phyloP scores from a whole-genome alignment of 2,113 vertebrate genomes.

The Balaeniceps rex region DNA sequence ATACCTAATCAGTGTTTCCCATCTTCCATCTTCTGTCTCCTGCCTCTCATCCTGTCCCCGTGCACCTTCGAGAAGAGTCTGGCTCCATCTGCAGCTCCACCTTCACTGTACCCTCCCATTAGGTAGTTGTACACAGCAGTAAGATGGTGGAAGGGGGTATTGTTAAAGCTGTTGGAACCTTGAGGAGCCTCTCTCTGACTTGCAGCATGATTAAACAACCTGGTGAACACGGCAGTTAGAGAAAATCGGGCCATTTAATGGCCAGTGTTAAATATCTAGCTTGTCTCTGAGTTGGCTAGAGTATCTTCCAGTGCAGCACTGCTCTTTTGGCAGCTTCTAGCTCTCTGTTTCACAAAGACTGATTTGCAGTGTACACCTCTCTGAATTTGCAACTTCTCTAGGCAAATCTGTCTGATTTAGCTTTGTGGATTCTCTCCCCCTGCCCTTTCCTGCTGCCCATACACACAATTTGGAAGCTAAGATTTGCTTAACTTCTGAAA shows the following conservation, averaged over 20 bases:
- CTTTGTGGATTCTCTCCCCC: neutral
- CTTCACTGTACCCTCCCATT: neutral
- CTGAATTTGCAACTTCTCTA: neutral
- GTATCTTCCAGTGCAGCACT: neutral
- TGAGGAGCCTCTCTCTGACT: neutral
- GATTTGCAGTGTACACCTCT: neutral
- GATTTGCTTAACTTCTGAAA: slow-evolving; percentile 47
- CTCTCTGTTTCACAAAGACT: neutral
- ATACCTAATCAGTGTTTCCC: neutral
- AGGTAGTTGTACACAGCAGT: neutral
- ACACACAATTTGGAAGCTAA: neutral
- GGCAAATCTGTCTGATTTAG: neutral
- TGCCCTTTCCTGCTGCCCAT: neutral
- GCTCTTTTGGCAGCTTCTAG: neutral
- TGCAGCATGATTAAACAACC: neutral
- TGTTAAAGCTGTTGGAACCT: neutral
- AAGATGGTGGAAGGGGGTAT: neutral
- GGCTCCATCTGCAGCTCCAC: neutral
- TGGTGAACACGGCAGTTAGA: neutral
- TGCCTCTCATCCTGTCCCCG: neutral
- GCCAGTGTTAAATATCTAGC: neutral
- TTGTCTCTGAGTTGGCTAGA: neutral
- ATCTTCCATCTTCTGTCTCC: neutral
- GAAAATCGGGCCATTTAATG: neutral
- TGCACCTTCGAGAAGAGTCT: neutral